These are phyloP conservation scores for Lasioglossum calceatum DNA, from an alignment of 2,888 invertebrate genomes.

Conservation along the genomic window DNA sequence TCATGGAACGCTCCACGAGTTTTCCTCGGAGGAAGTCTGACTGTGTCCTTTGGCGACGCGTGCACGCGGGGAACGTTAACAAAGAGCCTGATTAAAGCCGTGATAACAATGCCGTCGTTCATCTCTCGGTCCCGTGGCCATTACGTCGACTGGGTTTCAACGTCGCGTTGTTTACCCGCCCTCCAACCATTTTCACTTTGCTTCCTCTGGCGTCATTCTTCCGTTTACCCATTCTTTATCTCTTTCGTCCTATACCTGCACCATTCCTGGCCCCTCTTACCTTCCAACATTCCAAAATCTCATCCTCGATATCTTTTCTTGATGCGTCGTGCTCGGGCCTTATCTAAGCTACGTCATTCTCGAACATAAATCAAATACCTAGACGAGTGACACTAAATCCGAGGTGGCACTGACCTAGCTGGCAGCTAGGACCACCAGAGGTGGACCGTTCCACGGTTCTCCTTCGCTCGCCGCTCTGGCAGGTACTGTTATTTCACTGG, in stretches of 20 bases:
- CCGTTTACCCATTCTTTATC: constrained; percentile 3
- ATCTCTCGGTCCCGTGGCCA: constrained; percentile 26
- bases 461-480: constrained; percentile 46
- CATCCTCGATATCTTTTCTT: background rate
- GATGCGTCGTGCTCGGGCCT: background rate
- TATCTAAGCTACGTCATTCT: background rate
- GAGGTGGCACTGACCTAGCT: constrained; percentile 76
- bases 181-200: background rate
- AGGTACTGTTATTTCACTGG: constrained; percentile 80
- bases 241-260: background rate
- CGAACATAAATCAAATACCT: background rate
- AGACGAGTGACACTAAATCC: constrained; percentile 54
- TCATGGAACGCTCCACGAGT: background rate
- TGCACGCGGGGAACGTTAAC: constrained; percentile 20
- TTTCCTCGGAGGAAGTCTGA: background rate
- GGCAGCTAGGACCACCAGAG: constrained; percentile 69
- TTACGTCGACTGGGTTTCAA: constrained; percentile 16
- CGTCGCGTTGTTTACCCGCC: constrained; percentile 23
- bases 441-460: constrained; percentile 69
- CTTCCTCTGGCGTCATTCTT: background rate
- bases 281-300: background rate
- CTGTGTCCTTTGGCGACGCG: background rate
- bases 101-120: constrained; percentile 51
- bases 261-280: background rate
- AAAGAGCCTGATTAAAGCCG: constrained; percentile 41